phyloP scores from a whole-genome alignment of 2,797 vertebrate species.

The Xyrichtys novacula region DNA sequence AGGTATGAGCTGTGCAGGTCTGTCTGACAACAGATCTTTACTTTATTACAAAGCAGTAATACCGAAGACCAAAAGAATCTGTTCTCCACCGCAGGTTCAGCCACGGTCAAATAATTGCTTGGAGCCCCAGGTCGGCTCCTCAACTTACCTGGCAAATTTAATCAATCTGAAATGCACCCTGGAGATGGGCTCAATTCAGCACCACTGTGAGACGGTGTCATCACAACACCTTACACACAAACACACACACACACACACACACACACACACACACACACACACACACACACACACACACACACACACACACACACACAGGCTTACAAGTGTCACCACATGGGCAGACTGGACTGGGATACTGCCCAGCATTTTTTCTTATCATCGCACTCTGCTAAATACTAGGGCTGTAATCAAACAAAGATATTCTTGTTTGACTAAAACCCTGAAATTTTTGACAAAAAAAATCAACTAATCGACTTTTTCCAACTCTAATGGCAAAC shows the following conservation, averaged over 20 bases:
- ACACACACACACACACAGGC: conserved; percentile 7
- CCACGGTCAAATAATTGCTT: conserved; percentile 81
- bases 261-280: conserved; percentile 15
- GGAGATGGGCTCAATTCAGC: conserved; percentile 68
- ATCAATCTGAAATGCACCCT: conserved; percentile 80
- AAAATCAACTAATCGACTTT: no score
- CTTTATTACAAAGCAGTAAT: conserved; percentile 44
- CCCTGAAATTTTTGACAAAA: no score
- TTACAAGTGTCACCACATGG: conserved; percentile 13
- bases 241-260: no score
- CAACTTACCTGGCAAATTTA: conserved; percentile 81
- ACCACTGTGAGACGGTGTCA: conserved; percentile 54
- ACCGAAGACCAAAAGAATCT: conserved; percentile 51
- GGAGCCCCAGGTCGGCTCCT: conserved; percentile 70
- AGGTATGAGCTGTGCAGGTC: conserved; percentile 7
- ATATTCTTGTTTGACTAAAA: no score
- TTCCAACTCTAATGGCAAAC: no score
- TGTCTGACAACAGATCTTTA: conserved; percentile 46
- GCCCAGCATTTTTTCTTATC: no score
- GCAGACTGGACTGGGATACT: no score
- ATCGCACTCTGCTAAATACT: no score
- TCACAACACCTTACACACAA: conserved; percentile 17
- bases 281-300: conserved; percentile 7
- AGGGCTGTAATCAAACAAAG: no score
- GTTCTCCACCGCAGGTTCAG: conserved; percentile 64